These are phyloP conservation scores for Anthophora plumipes DNA, from an alignment of 2,888 invertebrate species.

Conservation along the genomic window DNA sequence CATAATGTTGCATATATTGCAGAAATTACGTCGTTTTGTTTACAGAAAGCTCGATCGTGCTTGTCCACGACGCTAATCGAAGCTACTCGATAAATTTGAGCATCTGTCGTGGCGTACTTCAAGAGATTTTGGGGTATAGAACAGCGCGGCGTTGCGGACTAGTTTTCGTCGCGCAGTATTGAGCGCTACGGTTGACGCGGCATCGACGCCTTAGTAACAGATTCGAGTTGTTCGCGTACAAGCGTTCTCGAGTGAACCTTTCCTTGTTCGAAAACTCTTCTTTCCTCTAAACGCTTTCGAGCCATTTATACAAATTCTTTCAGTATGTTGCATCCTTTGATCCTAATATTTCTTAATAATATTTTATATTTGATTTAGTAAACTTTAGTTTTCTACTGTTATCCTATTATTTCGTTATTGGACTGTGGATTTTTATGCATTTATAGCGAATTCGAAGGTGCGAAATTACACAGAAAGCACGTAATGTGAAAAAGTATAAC, in stretches of 20 bases:
- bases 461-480: no score
- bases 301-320: not conserved
- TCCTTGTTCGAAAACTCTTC: no score
- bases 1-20: constrained; percentile 76
- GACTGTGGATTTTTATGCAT: no score
- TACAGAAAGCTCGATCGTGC: constrained; percentile 11
- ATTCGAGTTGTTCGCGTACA: constrained; percentile 37
- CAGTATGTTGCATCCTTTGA: not conserved
- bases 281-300: no score
- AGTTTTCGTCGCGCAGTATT: constrained; percentile 61
- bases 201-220: constrained; percentile 50
- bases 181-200: constrained; percentile 58
- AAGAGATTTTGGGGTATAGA: constrained; percentile 68
- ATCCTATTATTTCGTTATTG: no score
- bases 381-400: no score
- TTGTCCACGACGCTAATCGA: constrained; percentile 20
- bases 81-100: constrained; percentile 19
- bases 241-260: not conserved
- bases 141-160: constrained; percentile 49
- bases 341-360: not conserved
- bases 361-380: no score
- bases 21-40: constrained; percentile 65
- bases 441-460: no score
- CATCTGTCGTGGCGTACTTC: constrained; percentile 81
- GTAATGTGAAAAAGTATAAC: no score